These are phyloP conservation scores for Spilosoma lubricipeda DNA, from an alignment of 2,888 invertebrate species.

Conservation along the genomic window DNA sequence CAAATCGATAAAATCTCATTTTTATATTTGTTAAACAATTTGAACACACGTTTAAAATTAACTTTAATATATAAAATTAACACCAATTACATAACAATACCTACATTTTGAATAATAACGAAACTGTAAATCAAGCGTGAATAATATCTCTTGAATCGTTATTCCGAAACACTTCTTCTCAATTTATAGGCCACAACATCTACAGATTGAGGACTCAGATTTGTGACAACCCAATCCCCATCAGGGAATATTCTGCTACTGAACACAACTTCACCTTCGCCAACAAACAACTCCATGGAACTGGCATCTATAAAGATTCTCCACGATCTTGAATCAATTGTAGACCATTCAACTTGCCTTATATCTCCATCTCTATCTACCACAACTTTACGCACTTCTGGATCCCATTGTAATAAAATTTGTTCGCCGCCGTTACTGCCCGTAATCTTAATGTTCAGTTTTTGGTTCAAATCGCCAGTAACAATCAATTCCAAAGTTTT, in stretches of 20 bases:
- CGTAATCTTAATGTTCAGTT: constrained; percentile 65
- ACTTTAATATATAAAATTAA: neutral
- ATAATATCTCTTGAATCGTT: constrained; percentile 15
- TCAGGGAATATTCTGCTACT: constrained; percentile 75
- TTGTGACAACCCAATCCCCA: constrained; percentile 73
- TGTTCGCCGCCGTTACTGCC: constrained; percentile 69
- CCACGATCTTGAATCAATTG: constrained; percentile 62
- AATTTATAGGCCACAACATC: constrained; percentile 66
- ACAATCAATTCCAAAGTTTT: constrained; percentile 73
- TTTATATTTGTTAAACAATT: neutral
- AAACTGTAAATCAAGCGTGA: neutral
- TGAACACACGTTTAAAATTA: neutral
- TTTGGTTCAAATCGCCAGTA: constrained; percentile 58
- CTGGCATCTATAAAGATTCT: constrained; percentile 78
- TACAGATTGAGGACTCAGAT: constrained; percentile 66
- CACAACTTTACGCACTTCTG: constrained; percentile 63
- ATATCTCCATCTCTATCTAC: constrained; percentile 72
- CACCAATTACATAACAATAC: neutral
- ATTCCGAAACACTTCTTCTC: constrained; percentile 69
- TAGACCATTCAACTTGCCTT: constrained; percentile 76
- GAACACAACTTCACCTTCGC: constrained; percentile 80
- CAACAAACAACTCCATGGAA: constrained; percentile 79
- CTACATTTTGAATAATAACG: neutral
- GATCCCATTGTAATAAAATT: constrained; percentile 67
- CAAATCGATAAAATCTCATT: neutral